Evolutionary conservation across 2,113 vertebrate genomes (phyloP).

Genomic region (Myocastor coypus): DNA sequence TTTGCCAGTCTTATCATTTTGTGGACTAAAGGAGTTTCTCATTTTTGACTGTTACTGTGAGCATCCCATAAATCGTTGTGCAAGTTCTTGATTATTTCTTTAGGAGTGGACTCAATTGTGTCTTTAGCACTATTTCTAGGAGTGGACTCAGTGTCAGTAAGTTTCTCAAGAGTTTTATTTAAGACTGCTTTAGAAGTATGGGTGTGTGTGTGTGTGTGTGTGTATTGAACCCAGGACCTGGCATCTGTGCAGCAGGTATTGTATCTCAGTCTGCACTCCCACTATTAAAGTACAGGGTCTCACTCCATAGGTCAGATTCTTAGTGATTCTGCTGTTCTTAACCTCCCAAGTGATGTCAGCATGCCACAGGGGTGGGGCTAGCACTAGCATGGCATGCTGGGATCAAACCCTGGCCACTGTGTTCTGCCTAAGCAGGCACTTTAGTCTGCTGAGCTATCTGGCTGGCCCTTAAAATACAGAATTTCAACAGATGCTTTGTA

Average conservation of each 20-base stretch:
- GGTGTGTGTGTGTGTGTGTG: neutral
- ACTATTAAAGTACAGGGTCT: neutral
- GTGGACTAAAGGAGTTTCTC: neutral
- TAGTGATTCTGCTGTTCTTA: no score
- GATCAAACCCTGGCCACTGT: no score
- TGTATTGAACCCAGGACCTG: neutral
- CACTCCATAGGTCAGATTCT: neutral
- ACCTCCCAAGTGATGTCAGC: no score
- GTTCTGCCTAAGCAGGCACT: no score
- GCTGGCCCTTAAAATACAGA: no score
- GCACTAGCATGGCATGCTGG: no score
- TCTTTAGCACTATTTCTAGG: neutral
- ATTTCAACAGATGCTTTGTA: no score
- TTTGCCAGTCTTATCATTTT: neutral
- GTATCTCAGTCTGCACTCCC: neutral
- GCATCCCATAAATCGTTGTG: neutral
- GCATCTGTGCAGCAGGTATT: neutral
- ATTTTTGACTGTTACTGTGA: slow-evolving; percentile 8
- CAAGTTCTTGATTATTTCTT: neutral
- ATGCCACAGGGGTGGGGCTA: no score
- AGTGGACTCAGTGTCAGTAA: slow-evolving; percentile 4
- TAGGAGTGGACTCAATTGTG: neutral
- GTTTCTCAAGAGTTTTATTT: neutral
- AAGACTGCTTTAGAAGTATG: slow-evolving; percentile 8
- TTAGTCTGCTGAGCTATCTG: no score